Base-by-base conservation (phyloP, 1,140 invertebrate genomes). In the Drosophila suzukii region DNA sequence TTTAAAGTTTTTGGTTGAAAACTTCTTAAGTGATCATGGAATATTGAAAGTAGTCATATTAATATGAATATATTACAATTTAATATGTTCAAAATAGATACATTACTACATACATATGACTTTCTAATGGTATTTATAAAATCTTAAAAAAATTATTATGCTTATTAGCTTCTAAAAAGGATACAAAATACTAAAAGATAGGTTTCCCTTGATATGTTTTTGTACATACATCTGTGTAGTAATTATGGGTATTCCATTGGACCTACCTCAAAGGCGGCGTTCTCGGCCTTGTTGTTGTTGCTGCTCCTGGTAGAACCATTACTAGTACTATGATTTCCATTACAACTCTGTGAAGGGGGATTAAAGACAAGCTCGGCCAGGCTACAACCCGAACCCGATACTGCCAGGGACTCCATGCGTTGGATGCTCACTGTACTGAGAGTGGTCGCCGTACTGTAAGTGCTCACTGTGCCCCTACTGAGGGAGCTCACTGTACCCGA, bases 301-400 rank as follows among this genome's bases (percentile, higher is more conserved):
- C 24, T 50, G 34, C 20, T 17, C 8, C 4, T 11, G 11, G 3
- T 38, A 17, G 4, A 3, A 7, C 2, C 27, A 36, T 53, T 53
- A 5, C n/a, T 32, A 1, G 15, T 13, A 7, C 15, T 7, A 20
- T 20, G 32, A 20, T 53, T 53, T 36, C 50, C 50, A 20, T 51
- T 51, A 12, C 36, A 3, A 36, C 10, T 7, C 32, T 15, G 27
- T 11, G 2, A 15, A 6, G 1, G 30, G 1, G 73, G 71, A 65
- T 61, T 60, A n/a, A 83, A 71, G 13, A 85, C 74, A 20, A 80
- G 50, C n/a, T 81, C 61, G 20, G 50, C 49, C n/a, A 85, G 57
- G 2, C 30, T 47, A 13, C 5, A 10, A 12, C 30, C 30, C n/a
- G 30, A 34, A 1, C n/a, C n/a, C 2, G 5, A 2, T 17, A 3